phyloP scores from a whole-genome alignment of 2,113 vertebrate species.

The Caranx melampygus region DNA sequence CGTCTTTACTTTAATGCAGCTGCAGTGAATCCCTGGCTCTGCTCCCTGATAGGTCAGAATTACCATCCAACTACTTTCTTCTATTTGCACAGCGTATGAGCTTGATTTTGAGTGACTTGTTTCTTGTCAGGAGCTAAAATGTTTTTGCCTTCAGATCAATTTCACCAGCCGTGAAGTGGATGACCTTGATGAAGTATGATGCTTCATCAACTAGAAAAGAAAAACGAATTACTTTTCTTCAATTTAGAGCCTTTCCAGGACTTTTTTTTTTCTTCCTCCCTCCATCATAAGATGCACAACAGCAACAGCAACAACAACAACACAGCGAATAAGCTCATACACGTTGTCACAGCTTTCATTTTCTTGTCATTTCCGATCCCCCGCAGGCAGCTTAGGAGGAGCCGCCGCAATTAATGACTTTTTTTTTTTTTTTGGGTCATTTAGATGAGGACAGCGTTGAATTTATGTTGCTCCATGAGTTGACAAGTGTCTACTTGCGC shows the following conservation, averaged over 20 bases:
- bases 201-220: slow-evolving; percentile 65
- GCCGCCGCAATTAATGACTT: slow-evolving; percentile 68
- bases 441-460: slow-evolving; percentile 52
- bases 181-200: slow-evolving; percentile 74
- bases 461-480: slow-evolving; percentile 47
- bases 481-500: slow-evolving; percentile 55
- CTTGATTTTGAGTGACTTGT: slow-evolving; percentile 56
- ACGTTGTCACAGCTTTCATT: slow-evolving; percentile 74
- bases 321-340: slow-evolving; percentile 71
- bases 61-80: slow-evolving; percentile 1
- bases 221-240: slow-evolving; percentile 76
- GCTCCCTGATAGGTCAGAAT: slow-evolving; percentile 8
- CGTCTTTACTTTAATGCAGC: slow-evolving; percentile 20
- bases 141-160: slow-evolving; percentile 52
- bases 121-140: slow-evolving; percentile 54
- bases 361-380: slow-evolving; percentile 73
- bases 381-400: slow-evolving; percentile 65
- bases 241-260: slow-evolving; percentile 59
- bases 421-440: slow-evolving; percentile 70
- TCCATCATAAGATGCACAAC: slow-evolving; percentile 62
- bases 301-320: slow-evolving; percentile 66
- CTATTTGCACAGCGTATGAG: slow-evolving; percentile 46
- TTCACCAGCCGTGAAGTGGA: slow-evolving; percentile 51
- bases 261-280: not conserved
- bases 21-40: not conserved